Evolutionary conservation across 1,140 invertebrate species (phyloP).

Genomic region (Pogonomyrmex barbatus): DNA sequence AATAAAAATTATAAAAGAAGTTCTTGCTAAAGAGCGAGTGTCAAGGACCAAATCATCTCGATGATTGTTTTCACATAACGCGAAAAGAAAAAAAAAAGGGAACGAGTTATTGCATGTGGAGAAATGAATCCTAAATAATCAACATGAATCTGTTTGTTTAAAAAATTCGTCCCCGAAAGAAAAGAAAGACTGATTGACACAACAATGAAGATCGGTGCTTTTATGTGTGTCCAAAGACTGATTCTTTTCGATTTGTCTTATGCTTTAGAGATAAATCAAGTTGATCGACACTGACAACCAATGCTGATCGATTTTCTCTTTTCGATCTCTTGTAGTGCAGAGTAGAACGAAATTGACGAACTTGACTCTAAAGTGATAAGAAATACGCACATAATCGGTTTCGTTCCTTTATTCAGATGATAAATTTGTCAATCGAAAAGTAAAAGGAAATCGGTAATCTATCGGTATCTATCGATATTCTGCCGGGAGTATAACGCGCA

Average conservation of each 20-base stretch:
- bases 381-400: slow-evolving; percentile 35
- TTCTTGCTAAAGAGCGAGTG: neutral
- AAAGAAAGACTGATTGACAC: slow-evolving; percentile 7
- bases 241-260: slow-evolving; percentile 13
- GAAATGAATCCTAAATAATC: neutral
- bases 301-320: neutral
- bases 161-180: neutral
- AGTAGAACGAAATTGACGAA: slow-evolving; percentile 14
- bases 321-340: slow-evolving; percentile 19
- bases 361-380: slow-evolving; percentile 14
- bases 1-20: slow-evolving; percentile 22
- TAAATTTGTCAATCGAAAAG: slow-evolving; percentile 17
- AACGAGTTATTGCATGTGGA: slow-evolving; percentile 1
- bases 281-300: neutral
- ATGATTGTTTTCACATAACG: neutral
- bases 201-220: slow-evolving; percentile 32
- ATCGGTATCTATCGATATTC: neutral
- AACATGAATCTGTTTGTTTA: neutral
- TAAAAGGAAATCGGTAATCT: slow-evolving; percentile 8
- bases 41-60: neutral
- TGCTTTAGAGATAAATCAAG: neutral
- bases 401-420: slow-evolving; percentile 8
- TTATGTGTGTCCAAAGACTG: slow-evolving; percentile 17
- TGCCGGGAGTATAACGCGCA: slow-evolving; percentile 5
- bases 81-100: neutral